Evolutionary conservation across 1,140 invertebrate genomes (phyloP).

Genomic region (Macrotrachela quadricornifera): DNA sequence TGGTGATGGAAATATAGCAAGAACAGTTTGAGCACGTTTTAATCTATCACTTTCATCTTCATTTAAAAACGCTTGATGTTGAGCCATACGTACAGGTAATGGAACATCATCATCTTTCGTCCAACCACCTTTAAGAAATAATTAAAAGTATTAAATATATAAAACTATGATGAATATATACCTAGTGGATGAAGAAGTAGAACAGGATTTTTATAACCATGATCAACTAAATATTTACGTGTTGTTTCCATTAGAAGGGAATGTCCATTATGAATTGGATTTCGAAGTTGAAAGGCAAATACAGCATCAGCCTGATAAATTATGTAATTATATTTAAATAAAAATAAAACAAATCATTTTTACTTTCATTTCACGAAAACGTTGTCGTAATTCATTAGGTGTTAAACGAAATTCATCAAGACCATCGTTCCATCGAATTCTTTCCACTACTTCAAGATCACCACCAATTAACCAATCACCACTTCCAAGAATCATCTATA

Average conservation of each 20-base stretch:
- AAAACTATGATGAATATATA: constrained; percentile 9
- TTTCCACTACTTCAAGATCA: constrained; percentile 70
- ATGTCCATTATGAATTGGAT: constrained; percentile 97
- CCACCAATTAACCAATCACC: constrained; percentile 91
- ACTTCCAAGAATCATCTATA: constrained; percentile 60
- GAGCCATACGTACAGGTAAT: constrained; percentile 35
- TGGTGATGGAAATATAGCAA: constrained; percentile 95
- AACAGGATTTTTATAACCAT: constrained; percentile 77
- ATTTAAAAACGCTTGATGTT: constrained; percentile 52
- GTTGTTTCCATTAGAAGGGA: constrained; percentile 92
- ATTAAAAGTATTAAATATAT: neutral
- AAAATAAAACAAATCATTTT: too few species aligned
- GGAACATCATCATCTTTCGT: constrained; percentile 98
- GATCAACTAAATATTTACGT: constrained; percentile 50
- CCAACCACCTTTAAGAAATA: constrained; percentile 53
- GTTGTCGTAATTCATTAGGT: constrained; percentile 65
- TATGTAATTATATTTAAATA: too few species aligned
- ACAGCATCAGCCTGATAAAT: constrained; percentile 56
- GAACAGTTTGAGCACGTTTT: constrained; percentile 57
- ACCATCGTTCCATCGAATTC: constrained; percentile 78
- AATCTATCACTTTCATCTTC: constrained; percentile 46
- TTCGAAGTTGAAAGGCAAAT: constrained; percentile 91
- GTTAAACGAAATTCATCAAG: constrained; percentile 79
- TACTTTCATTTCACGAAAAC: constrained; percentile 43
- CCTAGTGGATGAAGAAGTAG: constrained; percentile 73